Conservation (phyloP, 2,113 vertebrate genomes). For the Microtus pennsylvanicus region DNA sequence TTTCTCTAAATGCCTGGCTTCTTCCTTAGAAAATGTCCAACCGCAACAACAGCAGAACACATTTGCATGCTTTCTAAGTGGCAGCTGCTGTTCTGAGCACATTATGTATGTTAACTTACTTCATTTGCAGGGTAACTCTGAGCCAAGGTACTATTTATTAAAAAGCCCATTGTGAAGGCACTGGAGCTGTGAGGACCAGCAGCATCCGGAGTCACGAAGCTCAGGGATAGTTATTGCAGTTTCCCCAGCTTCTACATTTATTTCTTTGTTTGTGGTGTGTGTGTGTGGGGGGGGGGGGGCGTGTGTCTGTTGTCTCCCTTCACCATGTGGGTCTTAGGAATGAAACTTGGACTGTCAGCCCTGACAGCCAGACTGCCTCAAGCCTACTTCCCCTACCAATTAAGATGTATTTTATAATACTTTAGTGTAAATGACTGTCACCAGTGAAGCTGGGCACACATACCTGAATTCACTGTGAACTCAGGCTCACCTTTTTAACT, state of each 20-base stretch:
- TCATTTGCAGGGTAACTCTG: conserved; percentile 13
- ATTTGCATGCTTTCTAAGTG: conserved; percentile 50
- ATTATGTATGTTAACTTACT: conserved; percentile 22
- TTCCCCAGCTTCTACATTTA: not conserved
- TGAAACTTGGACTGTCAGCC: too few species aligned
- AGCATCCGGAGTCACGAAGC: not conserved
- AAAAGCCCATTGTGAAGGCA: not conserved
- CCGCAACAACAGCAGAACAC: conserved; percentile 5
- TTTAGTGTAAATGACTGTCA: conserved; percentile 13
- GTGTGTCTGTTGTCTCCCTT: not conserved
- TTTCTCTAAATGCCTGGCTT: conserved; percentile 52
- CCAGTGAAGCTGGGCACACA: not conserved
- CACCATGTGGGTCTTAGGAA: not conserved
- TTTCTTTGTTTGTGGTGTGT: not conserved
- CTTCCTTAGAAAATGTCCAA: conserved; percentile 46
- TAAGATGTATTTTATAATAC: not conserved
- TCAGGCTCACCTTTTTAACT: not conserved
- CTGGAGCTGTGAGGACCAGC: not conserved
- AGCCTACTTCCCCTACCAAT: not conserved
- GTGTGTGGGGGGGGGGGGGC: too few species aligned
- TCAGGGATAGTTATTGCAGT: not conserved
- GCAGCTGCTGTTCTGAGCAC: conserved; percentile 11
- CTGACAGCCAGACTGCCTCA: not conserved
- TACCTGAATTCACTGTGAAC: not conserved
- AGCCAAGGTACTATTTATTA: not conserved